phyloP scores from a whole-genome alignment of 2,888 invertebrate genomes.

The Pinctada fucata region DNA sequence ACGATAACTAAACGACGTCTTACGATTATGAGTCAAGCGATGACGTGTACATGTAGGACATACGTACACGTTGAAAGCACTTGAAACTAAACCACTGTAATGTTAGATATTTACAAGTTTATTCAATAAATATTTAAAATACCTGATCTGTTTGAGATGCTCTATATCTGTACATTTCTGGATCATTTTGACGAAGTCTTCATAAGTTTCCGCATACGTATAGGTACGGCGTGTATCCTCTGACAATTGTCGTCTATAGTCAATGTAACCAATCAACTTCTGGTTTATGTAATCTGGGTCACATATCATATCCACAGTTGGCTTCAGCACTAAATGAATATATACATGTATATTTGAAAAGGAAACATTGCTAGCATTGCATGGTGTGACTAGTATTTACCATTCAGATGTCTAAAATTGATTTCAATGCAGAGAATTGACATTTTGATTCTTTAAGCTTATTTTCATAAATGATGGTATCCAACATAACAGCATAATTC shows the following conservation, averaged over 20 bases:
- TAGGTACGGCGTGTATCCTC: constrained; percentile 85
- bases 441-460: background rate
- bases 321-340: constrained; percentile 83
- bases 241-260: constrained; percentile 86
- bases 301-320: constrained; percentile 88
- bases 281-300: constrained; percentile 95
- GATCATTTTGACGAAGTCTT: constrained; percentile 91
- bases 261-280: constrained; percentile 89
- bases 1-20: too few species aligned
- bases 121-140: background rate
- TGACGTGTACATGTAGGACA: too few species aligned
- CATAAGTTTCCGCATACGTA: constrained; percentile 92
- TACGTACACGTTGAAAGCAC: too few species aligned
- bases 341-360: background rate
- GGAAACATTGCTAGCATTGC: too few species aligned
- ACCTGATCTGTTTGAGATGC: constrained; percentile 89
- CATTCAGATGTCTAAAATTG: too few species aligned
- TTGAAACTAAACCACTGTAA: too few species aligned
- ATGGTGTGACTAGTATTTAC: too few species aligned
- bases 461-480: background rate
- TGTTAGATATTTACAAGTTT: too few species aligned
- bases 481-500: too few species aligned
- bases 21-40: too few species aligned
- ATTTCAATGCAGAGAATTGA: background rate
- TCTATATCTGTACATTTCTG: constrained; percentile 88